Evolutionary conservation across 2,888 invertebrate genomes (phyloP).

Genomic region (Eristalis pertinax): DNA sequence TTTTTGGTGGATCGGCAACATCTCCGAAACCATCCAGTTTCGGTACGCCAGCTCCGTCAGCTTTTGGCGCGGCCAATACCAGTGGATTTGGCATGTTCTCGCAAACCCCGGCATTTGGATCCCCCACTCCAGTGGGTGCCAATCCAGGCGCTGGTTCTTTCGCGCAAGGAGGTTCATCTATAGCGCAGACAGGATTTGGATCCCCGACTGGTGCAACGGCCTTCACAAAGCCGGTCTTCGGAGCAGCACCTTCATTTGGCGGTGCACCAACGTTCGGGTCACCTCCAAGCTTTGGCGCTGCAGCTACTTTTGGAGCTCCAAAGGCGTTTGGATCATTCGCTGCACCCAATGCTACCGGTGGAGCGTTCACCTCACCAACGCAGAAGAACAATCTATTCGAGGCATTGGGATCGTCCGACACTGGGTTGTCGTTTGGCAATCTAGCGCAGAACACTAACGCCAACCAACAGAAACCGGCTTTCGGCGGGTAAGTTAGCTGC

Average conservation of each 20-base stretch:
- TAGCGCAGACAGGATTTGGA: slow-evolving; percentile 78
- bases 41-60: slow-evolving; percentile 59
- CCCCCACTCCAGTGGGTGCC: slow-evolving; percentile 61
- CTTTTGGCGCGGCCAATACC: slow-evolving; percentile 66
- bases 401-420: slow-evolving; percentile 78
- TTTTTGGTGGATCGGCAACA: slow-evolving; percentile 73
- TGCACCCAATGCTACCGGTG: slow-evolving; percentile 71
- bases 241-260: slow-evolving; percentile 75
- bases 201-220: slow-evolving; percentile 75
- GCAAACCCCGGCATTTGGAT: slow-evolving; percentile 74
- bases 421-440: slow-evolving; percentile 80
- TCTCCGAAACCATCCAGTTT: slow-evolving; percentile 57
- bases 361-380: slow-evolving; percentile 74
- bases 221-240: slow-evolving; percentile 74
- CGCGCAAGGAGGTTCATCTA: slow-evolving; percentile 76
- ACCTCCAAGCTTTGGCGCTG: slow-evolving; percentile 80
- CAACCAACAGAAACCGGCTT: slow-evolving; percentile 78
- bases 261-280: slow-evolving; percentile 78
- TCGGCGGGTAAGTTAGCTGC: slow-evolving; percentile 78
- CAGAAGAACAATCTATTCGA: slow-evolving; percentile 79
- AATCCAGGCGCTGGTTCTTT: slow-evolving; percentile 73
- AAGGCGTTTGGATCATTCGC: slow-evolving; percentile 78
- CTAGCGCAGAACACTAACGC: slow-evolving; percentile 78
- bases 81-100: slow-evolving; percentile 75
- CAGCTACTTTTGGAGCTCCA: slow-evolving; percentile 78